These are phyloP conservation scores for Planococcus citri DNA, from an alignment of 1,140 invertebrate genomes.

Conservation along the genomic window DNA sequence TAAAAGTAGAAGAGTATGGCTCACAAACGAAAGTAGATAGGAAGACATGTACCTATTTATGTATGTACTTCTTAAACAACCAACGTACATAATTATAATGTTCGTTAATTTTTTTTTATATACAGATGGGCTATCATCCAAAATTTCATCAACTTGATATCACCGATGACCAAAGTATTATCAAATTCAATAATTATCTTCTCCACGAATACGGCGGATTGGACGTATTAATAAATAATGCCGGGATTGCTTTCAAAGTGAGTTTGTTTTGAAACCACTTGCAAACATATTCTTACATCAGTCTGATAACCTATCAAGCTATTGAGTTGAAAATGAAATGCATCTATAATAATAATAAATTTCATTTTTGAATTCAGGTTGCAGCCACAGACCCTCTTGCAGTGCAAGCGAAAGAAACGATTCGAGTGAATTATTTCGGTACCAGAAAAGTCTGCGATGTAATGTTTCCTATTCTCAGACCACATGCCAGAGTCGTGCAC, in stretches of 20 bases:
- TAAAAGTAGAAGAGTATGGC: slow-evolving; percentile 11
- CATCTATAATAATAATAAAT: too few relatives aligned
- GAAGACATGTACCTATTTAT: too few relatives aligned
- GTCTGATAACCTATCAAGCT: too few relatives aligned
- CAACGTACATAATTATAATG: too few relatives aligned
- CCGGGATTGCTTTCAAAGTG: slow-evolving; percentile 45
- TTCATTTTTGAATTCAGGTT: not conserved
- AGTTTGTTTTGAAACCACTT: not conserved
- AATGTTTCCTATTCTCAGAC: slow-evolving; percentile 52
- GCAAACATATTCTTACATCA: too few relatives aligned
- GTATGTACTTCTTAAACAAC: too few relatives aligned
- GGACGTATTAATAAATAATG: slow-evolving; percentile 74
- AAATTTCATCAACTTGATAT: slow-evolving; percentile 58
- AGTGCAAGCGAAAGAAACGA: slow-evolving; percentile 49
- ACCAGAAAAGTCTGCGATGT: slow-evolving; percentile 47
- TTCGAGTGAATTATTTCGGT: slow-evolving; percentile 54
- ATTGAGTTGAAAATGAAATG: too few relatives aligned
- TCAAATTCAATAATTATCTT: slow-evolving; percentile 44
- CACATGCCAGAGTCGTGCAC: slow-evolving; percentile 58
- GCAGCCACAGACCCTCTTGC: slow-evolving; percentile 42
- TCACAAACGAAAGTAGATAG: too few relatives aligned
- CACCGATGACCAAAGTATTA: slow-evolving; percentile 42
- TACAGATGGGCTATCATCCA: slow-evolving; percentile 28
- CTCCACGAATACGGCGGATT: slow-evolving; percentile 53
- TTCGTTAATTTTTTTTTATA: too few relatives aligned